Evolutionary conservation across 2,797 vertebrate species (phyloP).

Genomic region (Cuculus canorus): DNA sequence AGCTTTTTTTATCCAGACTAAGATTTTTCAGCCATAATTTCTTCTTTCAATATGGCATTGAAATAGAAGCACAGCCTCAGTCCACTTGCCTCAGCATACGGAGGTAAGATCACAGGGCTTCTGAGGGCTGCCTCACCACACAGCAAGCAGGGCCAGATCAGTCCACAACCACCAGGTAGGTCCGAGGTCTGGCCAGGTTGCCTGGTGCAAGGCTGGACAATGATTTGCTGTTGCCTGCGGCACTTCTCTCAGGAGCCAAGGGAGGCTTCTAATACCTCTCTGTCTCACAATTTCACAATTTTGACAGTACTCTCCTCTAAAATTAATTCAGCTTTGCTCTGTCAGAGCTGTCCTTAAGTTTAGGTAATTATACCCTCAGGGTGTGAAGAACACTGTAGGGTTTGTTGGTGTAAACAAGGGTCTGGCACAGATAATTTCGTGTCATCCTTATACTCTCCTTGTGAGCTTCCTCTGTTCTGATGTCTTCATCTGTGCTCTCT

Average conservation of each 20-base stretch:
- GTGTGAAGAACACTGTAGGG: background rate
- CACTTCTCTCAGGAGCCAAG: background rate
- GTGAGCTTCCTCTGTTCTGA: background rate
- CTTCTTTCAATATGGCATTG: accelerated
- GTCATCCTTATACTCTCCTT: background rate
- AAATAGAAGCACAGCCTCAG: background rate
- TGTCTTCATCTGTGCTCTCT: accelerated
- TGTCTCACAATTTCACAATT: background rate
- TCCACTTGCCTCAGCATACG: accelerated
- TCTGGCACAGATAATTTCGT: background rate
- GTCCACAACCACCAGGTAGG: accelerated
- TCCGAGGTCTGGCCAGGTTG: too few relatives aligned
- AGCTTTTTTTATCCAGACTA: background rate
- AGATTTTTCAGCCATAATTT: background rate
- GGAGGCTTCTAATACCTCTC: background rate
- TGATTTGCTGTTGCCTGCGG: accelerated
- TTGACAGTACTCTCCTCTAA: background rate
- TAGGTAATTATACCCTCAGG: accelerated
- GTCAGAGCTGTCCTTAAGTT: background rate
- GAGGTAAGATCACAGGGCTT: accelerated
- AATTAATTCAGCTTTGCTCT: background rate
- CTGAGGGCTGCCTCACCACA: background rate
- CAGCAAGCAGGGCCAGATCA: accelerated
- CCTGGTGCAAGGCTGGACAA: background rate
- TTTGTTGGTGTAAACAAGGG: background rate